These are phyloP conservation scores for Phoenicopterus ruber DNA, from an alignment of 2,113 vertebrate species.

Conservation along the genomic window DNA sequence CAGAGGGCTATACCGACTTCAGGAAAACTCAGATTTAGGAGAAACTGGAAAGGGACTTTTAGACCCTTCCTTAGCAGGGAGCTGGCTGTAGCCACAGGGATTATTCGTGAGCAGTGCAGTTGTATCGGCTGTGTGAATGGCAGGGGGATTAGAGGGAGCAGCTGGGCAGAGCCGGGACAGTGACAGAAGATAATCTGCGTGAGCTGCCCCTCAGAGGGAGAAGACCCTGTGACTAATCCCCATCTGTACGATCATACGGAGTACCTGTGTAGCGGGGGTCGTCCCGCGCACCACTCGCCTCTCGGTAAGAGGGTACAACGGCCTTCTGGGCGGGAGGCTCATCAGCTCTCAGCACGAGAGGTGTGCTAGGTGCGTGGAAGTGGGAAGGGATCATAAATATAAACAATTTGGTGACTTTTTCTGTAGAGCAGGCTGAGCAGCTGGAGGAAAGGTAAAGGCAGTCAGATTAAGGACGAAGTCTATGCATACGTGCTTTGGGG, in stretches of 20 bases:
- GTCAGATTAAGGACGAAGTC: not conserved
- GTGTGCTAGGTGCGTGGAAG: not conserved
- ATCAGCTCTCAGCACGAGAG: not conserved
- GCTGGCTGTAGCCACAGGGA: not conserved
- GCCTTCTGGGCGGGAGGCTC: not conserved
- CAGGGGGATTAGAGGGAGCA: not conserved
- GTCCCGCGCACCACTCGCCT: not conserved
- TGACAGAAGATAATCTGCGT: not conserved
- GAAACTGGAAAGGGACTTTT: not conserved
- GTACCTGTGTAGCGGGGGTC: not conserved
- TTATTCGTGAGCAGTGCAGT: not conserved
- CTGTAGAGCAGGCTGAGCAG: not conserved
- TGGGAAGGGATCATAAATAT: not conserved
- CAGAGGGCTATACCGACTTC: not conserved
- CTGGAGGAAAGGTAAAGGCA: not conserved
- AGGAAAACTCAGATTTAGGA: not conserved
- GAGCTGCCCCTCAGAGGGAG: not conserved
- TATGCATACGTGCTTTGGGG: not conserved
- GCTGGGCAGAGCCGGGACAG: not conserved
- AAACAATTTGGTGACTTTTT: not conserved
- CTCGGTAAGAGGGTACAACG: accelerated
- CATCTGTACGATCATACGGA: not conserved
- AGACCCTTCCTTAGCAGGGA: not conserved
- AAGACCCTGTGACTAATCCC: not conserved
- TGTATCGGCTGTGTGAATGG: not conserved